phyloP scores from a whole-genome alignment of 2,113 vertebrate species.

The Calypte anna region DNA sequence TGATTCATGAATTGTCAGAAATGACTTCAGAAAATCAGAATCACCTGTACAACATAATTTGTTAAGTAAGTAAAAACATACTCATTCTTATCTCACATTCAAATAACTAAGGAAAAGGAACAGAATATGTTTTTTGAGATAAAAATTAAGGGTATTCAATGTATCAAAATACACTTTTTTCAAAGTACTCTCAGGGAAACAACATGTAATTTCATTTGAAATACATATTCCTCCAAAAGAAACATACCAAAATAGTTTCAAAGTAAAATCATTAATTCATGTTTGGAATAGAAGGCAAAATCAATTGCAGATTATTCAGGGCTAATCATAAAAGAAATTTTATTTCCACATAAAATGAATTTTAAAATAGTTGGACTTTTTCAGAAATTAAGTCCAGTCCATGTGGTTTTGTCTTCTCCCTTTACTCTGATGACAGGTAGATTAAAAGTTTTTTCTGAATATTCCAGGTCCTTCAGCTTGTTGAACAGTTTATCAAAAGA shows the following conservation, averaged over 20 bases:
- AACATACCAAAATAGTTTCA: neutral
- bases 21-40: slow-evolving; percentile 86
- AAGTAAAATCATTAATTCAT: neutral
- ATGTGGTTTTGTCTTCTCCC: neutral
- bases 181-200: neutral
- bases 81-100: neutral
- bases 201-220: neutral
- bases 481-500: neutral
- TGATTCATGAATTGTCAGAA: slow-evolving; percentile 91
- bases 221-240: neutral
- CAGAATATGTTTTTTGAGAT: neutral
- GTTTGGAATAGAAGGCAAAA: neutral
- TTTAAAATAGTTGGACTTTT: neutral
- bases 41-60: slow-evolving; percentile 68
- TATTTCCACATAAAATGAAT: neutral
- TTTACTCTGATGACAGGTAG: neutral
- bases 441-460: neutral
- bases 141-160: neutral
- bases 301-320: neutral
- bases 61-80: neutral
- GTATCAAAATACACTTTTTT: neutral
- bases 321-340: neutral
- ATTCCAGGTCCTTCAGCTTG: neutral
- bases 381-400: neutral
- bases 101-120: neutral